Base-by-base conservation (phyloP, 2,888 invertebrate species). In the Pammene aurita region DNA sequence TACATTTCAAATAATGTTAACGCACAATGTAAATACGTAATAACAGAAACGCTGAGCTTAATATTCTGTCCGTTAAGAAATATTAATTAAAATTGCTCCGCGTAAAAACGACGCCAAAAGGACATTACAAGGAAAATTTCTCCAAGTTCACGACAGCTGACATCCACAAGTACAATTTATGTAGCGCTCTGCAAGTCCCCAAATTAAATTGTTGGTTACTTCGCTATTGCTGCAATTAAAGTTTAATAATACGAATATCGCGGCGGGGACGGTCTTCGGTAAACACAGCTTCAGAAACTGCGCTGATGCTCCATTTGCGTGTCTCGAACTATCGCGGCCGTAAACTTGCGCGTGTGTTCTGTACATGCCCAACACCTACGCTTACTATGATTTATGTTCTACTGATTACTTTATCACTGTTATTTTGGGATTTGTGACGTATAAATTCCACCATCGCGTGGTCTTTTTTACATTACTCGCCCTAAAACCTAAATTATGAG, bases 91-190 rank as follows among this genome's bases (percentile, higher is more conserved):
- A 90, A 87, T 82, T 84, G 85, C 87, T 88, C 83, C 77, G 75
- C 86, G 85, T 62, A 85, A 87, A 89, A 90, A 89, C 87, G 89
- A 84, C 85, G 81, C 82, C 79, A 82, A 84, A 84, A 87, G 86
- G 89, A 90, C 89, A 90, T 92, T 91, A 90, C 87, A 85, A 87
- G 87, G 88, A 87, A 88, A 89, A 87, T 86, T 89, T 80, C 78
- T 82, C 75, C 83, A 89, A 91, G 86, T 91, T 90, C 84, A 78
- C 87, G 90, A 90, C 91, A 89, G 88, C 88, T 91, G 92, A 91
- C 92, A 90, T 89, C 88, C 82, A 84, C 84, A 86, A 90, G 89
- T 88, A 88, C 84, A 83, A 91, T 91, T 92, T 90, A 92, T 89
- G 87, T 84, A 83, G 84, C 84, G 78, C 80, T 80, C 81, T 76